Base-by-base conservation (phyloP, 2,888 invertebrate species). In the Ditula angustiorana region DNA sequence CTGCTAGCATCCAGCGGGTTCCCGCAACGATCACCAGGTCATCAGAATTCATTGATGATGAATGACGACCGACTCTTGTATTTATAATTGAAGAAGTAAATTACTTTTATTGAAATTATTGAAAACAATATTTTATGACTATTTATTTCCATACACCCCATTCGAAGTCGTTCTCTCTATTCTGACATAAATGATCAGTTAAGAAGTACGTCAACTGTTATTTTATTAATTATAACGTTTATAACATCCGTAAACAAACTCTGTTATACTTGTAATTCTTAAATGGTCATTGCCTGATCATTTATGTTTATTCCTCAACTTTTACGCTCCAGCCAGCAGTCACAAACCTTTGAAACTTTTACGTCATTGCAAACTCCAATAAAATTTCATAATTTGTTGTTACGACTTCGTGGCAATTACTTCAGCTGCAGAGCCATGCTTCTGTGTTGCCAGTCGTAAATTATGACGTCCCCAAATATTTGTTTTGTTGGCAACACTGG, bases 301-400 rank as follows among this genome's bases (percentile, higher is more conserved):
- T 16, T 37, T 16, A 13, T 37, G 35, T 41, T 41, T 41, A 41
- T 41, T 41, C 41, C 19, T 19, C 10, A 41, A 41, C 2, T 41
- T 41, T 41, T 19, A 41, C 41, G 41, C 41, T 2, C 41, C 19
- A 41, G 19, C 28, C 49, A 49, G 49, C 21, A 21, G 52, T 21
- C 52, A 33, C 33, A 11, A 33, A 33, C 52, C 30, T 53, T 53
- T 35, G 5, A 53, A 33, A 52, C 52, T 52, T 52, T 30, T 19
- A 52, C 23, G 11, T 46, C 46, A 24, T n/a, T 5, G 24, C 30
- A 35, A 35, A 35, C 53, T 53, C 11, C 21, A 35, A 53, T 53
- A 35, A 35, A 35, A 53, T 52, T 33, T 52, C 21, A 53, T 53
- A 53, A 53, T 53, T 53, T 53, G 53, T 53, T 53, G 33, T 53